Conservation (phyloP, 2,797 vertebrate species). For the Mormyrops boulengeri region DNA sequence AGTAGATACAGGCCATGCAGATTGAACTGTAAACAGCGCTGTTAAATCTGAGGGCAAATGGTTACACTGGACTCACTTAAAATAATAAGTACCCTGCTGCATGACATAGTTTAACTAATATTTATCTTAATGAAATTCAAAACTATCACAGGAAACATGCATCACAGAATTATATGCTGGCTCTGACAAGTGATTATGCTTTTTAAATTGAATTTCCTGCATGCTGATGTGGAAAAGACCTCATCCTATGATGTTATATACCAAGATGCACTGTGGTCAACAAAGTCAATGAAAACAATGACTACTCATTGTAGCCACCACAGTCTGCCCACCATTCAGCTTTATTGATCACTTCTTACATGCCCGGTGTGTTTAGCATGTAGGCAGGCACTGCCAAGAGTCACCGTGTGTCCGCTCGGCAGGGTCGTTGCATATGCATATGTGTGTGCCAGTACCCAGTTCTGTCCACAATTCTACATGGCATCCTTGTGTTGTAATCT, state of each 20-base stretch:
- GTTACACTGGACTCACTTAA: not conserved
- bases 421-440: no score
- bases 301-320: not conserved
- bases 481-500: not conserved
- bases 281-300: not conserved
- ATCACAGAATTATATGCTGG: constrained; percentile 10
- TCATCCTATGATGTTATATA: not conserved
- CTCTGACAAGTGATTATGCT: not conserved
- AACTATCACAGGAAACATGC: not conserved
- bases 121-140: not conserved
- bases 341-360: not conserved
- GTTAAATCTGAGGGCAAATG: not conserved
- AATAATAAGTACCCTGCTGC: not conserved
- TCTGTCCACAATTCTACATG: not conserved
- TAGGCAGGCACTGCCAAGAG: not conserved
- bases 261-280: not conserved
- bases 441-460: not conserved
- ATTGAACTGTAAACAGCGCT: not conserved
- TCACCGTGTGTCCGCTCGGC: not conserved
- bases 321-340: not conserved
- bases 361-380: not conserved
- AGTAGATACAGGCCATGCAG: not conserved
- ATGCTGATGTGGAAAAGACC: not conserved
- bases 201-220: constrained; percentile 8
- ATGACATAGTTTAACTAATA: not conserved